Evolutionary conservation across 2,797 vertebrate genomes (phyloP), one percentile per base, ranked within the genome.

Genomic region (Bovichtus variegatus): DNA sequence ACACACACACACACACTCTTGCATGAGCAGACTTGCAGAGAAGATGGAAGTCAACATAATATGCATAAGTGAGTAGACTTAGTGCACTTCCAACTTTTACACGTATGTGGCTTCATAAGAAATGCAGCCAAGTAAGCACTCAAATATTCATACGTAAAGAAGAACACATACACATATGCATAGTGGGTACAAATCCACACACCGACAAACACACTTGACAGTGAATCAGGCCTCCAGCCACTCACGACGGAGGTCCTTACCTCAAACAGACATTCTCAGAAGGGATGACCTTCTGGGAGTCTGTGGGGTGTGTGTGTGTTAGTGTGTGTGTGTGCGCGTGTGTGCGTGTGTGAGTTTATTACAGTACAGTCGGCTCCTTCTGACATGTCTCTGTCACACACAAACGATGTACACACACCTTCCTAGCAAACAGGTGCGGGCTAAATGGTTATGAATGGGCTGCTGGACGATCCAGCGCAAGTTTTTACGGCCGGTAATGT

Each of bases 401-500:
- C 31, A 60, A 53, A 40, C 2, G 1, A 60, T n/a, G 11, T 15
- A 36, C 74, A 59, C 50, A 51, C 70, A 61, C 66, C 61, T 51
- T 15, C 94, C 54, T 40, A 91, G 94, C 92, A 96, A 97, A 97
- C 97, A 98, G 97, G 97, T 98, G 97, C 93, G 94, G 93, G 89
- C 93, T 97, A 97, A 98, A 98, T 96, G 96, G 96, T 97, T 97
- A 97, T 96, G 96, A 97, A 98, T 96, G 95, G 94, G 95, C 95
- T 95, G 94, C 95, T 95, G 95, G 95, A 95, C 95, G 93, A 96
- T 96, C 95, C 95, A 71, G 15, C 25, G 93, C 94, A 94, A 94
- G 94, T 95, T 87, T 87, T 89, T 87, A 95, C 57, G 74, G 81
- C 27, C 57, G 91, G 93, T 97, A 96, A 97, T 97, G 96, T 96